phyloP scores from a whole-genome alignment of 2,797 vertebrate genomes.

The Hipposideros larvatus region DNA sequence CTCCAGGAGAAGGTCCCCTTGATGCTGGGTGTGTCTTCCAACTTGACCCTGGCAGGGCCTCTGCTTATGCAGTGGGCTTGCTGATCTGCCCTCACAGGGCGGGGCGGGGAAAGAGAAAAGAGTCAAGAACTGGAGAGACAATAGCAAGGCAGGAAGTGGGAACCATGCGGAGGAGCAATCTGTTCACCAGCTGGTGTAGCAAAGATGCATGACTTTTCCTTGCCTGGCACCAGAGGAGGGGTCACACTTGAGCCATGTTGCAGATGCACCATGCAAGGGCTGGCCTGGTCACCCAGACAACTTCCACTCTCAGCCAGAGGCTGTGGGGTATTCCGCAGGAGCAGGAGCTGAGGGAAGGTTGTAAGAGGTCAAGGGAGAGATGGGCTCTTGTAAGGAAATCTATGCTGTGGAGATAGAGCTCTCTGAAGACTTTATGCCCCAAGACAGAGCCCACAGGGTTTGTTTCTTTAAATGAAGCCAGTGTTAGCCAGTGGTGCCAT shows the following conservation, averaged over 20 bases:
- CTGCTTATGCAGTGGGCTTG: not conserved
- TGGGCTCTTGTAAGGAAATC: not conserved
- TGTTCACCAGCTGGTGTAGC: rapidly evolving
- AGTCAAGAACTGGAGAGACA: not conserved
- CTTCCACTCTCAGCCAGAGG: not conserved
- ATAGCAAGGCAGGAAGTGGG: not conserved
- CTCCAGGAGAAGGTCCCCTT: not conserved
- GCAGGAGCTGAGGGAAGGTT: not conserved
- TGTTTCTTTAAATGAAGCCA: not conserved
- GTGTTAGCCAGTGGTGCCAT: not conserved
- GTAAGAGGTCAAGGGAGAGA: not conserved
- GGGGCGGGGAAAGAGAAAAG: rapidly evolving
- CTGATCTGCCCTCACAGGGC: not conserved
- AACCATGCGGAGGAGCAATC: not conserved
- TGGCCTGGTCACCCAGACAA: not conserved
- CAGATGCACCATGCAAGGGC: rapidly evolving
- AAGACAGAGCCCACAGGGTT: not conserved
- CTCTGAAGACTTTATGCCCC: not conserved
- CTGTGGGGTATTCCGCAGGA: not conserved
- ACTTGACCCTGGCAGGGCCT: not conserved
- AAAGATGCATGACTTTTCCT: not conserved
- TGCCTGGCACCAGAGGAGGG: not conserved
- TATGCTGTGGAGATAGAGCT: not conserved
- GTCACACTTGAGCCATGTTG: not conserved
- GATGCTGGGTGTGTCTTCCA: not conserved